Percentiles rank a stretch among this genome's conserved stretches.
Conservation (phyloP, 2,113 vertebrate species). For the Sinocyclocheilus anshuiensis region DNA sequence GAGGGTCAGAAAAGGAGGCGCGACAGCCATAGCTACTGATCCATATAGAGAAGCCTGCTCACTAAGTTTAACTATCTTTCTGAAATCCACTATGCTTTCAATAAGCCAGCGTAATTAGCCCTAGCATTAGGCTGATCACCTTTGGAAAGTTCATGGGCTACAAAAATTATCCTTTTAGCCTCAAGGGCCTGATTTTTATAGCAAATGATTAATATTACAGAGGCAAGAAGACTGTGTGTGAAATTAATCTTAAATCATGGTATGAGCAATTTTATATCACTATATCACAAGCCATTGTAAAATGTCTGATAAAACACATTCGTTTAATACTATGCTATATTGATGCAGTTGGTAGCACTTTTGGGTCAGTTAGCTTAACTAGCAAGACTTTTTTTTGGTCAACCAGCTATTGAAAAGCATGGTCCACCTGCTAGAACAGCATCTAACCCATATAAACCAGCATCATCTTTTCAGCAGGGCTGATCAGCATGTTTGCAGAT, state of each 20-base stretch:
- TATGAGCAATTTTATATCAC: neutral
- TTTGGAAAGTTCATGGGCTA: neutral
- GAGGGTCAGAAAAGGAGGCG: conserved; percentile 30
- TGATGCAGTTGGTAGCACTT: neutral
- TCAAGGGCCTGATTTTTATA: neutral
- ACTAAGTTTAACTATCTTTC: neutral
- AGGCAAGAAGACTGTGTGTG: neutral
- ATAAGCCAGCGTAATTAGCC: neutral
- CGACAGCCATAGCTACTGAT: conserved; percentile 24
- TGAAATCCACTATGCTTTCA: neutral
- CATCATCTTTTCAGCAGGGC: neutral
- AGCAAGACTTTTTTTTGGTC: neutral
- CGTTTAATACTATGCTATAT: neutral
- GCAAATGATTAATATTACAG: neutral
- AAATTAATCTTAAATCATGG: neutral
- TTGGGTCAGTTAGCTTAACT: neutral
- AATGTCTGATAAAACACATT: neutral
- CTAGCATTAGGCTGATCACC: neutral
- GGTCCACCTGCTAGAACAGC: neutral
- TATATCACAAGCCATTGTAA: neutral
- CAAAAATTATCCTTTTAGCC: neutral
- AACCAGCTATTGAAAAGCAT: neutral
- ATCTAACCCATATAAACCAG: neutral
- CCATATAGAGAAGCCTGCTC: neutral
- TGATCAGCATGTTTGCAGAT: neutral